Conservation (phyloP, 2,797 vertebrate species). For the Benthosema pterotum region DNA sequence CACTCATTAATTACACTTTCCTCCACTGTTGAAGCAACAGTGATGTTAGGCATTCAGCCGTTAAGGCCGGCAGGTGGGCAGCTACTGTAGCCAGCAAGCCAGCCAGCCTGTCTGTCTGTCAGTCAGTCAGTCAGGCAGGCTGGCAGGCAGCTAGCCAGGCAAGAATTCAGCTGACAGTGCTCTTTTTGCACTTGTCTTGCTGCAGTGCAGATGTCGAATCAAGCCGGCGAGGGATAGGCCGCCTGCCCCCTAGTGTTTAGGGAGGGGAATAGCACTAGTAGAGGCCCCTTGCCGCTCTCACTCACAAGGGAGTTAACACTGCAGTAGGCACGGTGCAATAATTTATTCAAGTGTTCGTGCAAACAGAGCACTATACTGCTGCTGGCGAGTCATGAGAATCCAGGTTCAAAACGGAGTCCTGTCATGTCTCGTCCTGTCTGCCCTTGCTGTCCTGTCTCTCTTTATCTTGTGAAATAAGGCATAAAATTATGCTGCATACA, state of each 20-base stretch:
- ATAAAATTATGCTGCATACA: too few relatives aligned
- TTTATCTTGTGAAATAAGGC: too few relatives aligned
- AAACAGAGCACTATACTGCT: too few relatives aligned
- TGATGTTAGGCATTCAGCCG: not conserved
- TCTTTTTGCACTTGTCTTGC: slow-evolving; percentile 31
- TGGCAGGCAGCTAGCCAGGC: slow-evolving; percentile 9
- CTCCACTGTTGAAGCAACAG: not conserved
- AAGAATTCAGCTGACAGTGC: not conserved
- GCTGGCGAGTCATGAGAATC: too few relatives aligned
- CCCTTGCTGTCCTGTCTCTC: too few relatives aligned
- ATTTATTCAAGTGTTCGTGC: too few relatives aligned
- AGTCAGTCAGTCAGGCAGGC: not conserved
- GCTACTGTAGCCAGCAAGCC: not conserved
- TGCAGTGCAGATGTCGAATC: slow-evolving; percentile 36
- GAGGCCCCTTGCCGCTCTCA: too few relatives aligned
- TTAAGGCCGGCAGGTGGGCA: not conserved
- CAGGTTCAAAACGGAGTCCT: too few relatives aligned
- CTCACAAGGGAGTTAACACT: too few relatives aligned
- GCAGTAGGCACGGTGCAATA: too few relatives aligned
- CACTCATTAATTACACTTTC: slow-evolving; percentile 10
- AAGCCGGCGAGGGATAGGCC: not conserved
- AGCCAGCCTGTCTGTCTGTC: not conserved
- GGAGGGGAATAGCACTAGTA: slow-evolving; percentile 7
- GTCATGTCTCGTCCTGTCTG: too few relatives aligned
- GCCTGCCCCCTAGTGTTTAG: slow-evolving; percentile 34